Base-by-base conservation (phyloP, 2,113 vertebrate species). In the Apaloderma vittatum region DNA sequence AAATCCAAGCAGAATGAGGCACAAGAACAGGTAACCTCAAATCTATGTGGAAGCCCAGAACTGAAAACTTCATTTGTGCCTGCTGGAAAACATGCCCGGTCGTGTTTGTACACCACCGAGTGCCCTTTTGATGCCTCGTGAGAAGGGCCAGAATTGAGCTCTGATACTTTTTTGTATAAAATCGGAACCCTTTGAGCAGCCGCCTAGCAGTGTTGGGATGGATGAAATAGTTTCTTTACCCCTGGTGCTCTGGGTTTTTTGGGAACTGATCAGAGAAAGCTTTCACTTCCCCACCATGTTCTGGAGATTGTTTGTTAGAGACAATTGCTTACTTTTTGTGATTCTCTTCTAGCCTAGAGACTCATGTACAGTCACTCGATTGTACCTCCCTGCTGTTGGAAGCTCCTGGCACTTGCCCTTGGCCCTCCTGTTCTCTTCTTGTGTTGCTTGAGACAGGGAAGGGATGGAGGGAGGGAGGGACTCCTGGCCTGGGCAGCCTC, bases 401-500 rank as follows among this genome's bases (percentile, higher is more conserved):
- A 62, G 66, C 36, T 17, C 58, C 73, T 78, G 51, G 37, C 24
- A 8, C 2, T 13, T 66, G 30, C 11, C 43, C 21, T 67, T 65
- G 71, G 27, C 46, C 58, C 22, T 59, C 20, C 8, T 51, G 7
- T 55, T 88, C 12, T 78, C 32, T 62, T 65, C 55, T 93, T 72
- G 7, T 32, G 11, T 32, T 87, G 34, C 36, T 52, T 45, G n/a
- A 19, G 8, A 2, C 10, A 36, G 49, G n/a, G 80, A 49, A 72
- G 36, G 71, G 57, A 8, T 63, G n/a, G 34, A 67, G n/a, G 32
- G 34, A n/a, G n/a, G 49, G 34, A n/a, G n/a, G 40, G n/a, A 8
- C 46, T 94, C 48, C 52, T 80, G 82, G 84, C 86, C 83, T 92
- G 68, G 59, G 84, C 92, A 82, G 59, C 92, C 62, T 93, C 57